Conservation (phyloP, 2,797 vertebrate genomes). For the Chloroceryle inda region DNA sequence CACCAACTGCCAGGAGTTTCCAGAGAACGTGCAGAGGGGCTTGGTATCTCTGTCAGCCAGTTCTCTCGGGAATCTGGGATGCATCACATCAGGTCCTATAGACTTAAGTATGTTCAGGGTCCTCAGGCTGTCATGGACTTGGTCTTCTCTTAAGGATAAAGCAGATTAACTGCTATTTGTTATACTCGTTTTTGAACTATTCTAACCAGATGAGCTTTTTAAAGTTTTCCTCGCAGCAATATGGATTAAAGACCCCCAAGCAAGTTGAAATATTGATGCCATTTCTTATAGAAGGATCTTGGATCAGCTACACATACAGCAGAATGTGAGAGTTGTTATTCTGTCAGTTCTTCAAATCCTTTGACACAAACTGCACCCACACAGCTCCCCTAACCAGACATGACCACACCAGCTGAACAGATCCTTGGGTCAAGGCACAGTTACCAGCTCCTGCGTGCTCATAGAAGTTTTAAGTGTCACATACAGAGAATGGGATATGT, state of each 20-base stretch:
- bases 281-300: not conserved
- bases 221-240: not conserved
- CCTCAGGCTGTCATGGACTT: not conserved
- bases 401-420: not conserved
- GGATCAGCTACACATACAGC: not conserved
- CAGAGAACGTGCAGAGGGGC: too few relatives aligned
- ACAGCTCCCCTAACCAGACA: not conserved
- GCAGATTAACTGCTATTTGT: not conserved
- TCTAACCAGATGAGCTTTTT: not conserved
- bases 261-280: not conserved
- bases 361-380: not conserved
- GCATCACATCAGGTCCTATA: not conserved
- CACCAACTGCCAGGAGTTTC: too few relatives aligned
- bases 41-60: too few relatives aligned
- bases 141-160: not conserved
- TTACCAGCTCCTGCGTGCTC: not conserved
- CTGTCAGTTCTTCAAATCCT: not conserved
- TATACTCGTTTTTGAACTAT: not conserved
- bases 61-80: too few relatives aligned
- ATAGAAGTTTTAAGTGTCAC: not conserved
- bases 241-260: not conserved
- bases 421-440: not conserved
- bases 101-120: not conserved
- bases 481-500: not conserved
- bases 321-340: not conserved